A percentile compares a stretch with the other conserved stretches of the same genome.
These are phyloP conservation scores for Barbus barbus DNA, from an alignment of 2,113 vertebrate genomes.

Conservation along the genomic window DNA sequence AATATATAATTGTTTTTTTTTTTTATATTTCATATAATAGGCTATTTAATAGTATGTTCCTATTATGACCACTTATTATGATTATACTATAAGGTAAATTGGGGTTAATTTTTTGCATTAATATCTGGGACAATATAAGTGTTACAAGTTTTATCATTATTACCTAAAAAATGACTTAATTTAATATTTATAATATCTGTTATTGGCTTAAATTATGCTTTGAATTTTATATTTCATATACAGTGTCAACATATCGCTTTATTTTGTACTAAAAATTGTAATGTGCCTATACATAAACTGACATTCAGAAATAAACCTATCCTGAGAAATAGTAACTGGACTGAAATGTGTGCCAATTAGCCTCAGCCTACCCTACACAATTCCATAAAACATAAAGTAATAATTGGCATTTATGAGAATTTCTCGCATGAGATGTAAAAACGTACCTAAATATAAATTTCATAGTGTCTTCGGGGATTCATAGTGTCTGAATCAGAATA, in stretches of 20 bases:
- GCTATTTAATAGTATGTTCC: background rate
- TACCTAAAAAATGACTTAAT: background rate
- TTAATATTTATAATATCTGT: background rate
- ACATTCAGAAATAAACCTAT: background rate
- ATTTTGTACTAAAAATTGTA: background rate
- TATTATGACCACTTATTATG: background rate
- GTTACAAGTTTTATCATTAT: background rate
- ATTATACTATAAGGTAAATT: background rate
- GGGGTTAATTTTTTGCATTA: no score
- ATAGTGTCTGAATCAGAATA: background rate
- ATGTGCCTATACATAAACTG: background rate
- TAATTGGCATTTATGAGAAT: background rate
- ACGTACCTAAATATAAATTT: background rate
- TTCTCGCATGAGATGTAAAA: background rate
- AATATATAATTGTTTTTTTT: no score
- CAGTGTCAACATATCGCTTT: background rate
- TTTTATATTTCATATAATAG: no score
- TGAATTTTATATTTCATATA: background rate
- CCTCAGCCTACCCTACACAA: background rate
- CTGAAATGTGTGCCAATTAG: background rate
- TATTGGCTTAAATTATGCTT: background rate
- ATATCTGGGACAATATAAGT: background rate
- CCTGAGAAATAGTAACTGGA: background rate
- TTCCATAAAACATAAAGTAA: background rate
- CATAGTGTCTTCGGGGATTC: background rate